These are phyloP conservation scores for Pogonocichla stellata DNA, from an alignment of 2,113 vertebrate species.

Conservation along the genomic window DNA sequence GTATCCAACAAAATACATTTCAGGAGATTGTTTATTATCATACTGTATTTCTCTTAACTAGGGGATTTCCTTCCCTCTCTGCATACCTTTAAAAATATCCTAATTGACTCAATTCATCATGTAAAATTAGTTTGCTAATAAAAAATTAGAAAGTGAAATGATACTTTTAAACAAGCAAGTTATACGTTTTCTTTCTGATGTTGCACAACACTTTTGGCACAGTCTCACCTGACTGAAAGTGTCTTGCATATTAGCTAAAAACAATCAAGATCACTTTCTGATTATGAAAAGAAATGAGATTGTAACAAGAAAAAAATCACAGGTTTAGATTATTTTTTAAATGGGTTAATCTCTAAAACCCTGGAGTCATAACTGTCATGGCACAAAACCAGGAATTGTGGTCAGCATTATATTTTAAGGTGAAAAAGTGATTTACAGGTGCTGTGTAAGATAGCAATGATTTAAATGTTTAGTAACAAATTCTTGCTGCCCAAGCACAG, in stretches of 20 bases:
- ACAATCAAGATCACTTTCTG: not conserved
- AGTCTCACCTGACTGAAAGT: not conserved
- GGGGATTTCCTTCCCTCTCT: not conserved
- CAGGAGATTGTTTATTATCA: not conserved
- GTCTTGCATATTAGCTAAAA: not conserved
- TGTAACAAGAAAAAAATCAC: not conserved
- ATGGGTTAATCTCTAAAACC: not conserved
- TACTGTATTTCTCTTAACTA: not conserved
- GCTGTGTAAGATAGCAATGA: not conserved
- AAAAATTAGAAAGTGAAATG: not conserved
- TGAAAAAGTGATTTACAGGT: not conserved
- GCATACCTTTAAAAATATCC: not conserved
- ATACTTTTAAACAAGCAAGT: not conserved
- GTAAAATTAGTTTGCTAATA: not conserved
- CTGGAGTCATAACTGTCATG: not conserved
- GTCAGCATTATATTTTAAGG: not conserved
- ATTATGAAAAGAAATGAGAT: not conserved
- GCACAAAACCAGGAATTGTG: not conserved
- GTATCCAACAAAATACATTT: not conserved
- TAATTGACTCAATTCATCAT: not conserved
- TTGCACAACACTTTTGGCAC: not conserved
- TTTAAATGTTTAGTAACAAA: not conserved
- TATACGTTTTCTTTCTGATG: not conserved
- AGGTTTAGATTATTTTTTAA: not conserved
- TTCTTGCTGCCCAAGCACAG: not conserved